These are phyloP conservation scores for Theristicus caerulescens DNA, from an alignment of 2,113 vertebrate genomes.

Conservation along the genomic window DNA sequence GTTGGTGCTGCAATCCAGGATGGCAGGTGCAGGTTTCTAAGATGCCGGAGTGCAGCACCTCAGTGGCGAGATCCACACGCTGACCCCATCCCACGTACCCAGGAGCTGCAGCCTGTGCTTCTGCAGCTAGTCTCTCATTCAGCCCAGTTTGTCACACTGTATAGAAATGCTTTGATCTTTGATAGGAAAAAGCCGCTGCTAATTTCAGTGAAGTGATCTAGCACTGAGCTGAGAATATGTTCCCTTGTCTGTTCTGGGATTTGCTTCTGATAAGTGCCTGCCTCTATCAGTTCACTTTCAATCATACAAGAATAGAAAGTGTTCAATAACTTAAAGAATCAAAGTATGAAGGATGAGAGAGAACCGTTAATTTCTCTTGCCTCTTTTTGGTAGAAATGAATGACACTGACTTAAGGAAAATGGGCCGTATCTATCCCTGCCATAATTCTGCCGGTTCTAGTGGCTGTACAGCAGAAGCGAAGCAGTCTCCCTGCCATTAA, in stretches of 20 bases:
- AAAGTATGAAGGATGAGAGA: not conserved
- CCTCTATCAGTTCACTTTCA: not conserved
- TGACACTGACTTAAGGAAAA: not conserved
- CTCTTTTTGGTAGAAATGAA: not conserved
- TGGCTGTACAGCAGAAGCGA: not conserved
- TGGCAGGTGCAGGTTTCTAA: not conserved
- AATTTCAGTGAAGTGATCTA: not conserved
- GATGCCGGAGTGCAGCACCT: not conserved
- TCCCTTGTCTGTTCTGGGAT: not conserved
- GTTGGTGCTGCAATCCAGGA: accelerated
- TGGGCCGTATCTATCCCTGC: not conserved
- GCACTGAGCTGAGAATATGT: not conserved
- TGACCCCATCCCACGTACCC: not conserved
- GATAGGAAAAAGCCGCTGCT: not conserved
- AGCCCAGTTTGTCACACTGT: not conserved
- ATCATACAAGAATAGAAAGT: constrained; percentile 11
- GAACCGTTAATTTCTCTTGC: not conserved
- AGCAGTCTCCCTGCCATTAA: not conserved
- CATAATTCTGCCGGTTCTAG: not conserved
- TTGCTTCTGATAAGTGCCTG: not conserved
- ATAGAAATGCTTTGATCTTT: not conserved
- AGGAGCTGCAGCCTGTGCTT: not conserved
- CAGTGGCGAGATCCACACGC: accelerated
- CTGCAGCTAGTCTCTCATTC: not conserved
- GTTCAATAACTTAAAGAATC: constrained; percentile 23